Base-by-base conservation (phyloP, 2,113 vertebrate species). In the Daphoenositta chrysoptera region DNA sequence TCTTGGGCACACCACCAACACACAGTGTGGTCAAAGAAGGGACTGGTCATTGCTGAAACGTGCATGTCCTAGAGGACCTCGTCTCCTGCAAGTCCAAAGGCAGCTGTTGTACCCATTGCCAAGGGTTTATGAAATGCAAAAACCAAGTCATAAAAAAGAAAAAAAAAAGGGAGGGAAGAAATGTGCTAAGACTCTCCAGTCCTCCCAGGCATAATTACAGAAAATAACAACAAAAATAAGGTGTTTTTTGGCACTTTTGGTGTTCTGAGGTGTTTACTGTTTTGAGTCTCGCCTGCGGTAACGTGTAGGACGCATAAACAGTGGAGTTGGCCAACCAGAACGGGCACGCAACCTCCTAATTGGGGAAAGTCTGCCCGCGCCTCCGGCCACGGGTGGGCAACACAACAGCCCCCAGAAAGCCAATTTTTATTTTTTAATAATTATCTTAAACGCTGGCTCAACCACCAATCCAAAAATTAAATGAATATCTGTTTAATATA, bases 191-290 rank as follows among this genome's bases (percentile, higher is more conserved):
- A 83, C 37, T 79, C 79, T 80, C 72, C 93, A 92, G 12, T 60
- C 37, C 72, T 82, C 90, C 45, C 48, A 93, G 89, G 86, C 87
- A 57, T 96, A 95, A 95, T 92, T 96, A 94, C 91, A 72, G 58
- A 85, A 97, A 94, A 91, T 65, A 95, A 95, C 30, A 61, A 95
- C 37, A 61, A 95, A 95, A 93, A 92, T 87, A 89, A 87, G 79
- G 61, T 88, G 85, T 83, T 82, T 96, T 82, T 83, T 90, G 92
- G 84, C 66, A 94, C 33, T 96, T 89, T 90, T 77, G 81, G 85
- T 63, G 64, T 78, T 56, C 27, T 1, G 26, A 94, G 89, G 69
- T 15, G 57, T 93, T 84, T 82, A 91, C 84, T 90, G 93, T 92
- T 93, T 54, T 18, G 76, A 81, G 89, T 85, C 90, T 61, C 23